Base-by-base conservation (phyloP, 1,140 invertebrate species). In the Temnothorax nylanderi region DNA sequence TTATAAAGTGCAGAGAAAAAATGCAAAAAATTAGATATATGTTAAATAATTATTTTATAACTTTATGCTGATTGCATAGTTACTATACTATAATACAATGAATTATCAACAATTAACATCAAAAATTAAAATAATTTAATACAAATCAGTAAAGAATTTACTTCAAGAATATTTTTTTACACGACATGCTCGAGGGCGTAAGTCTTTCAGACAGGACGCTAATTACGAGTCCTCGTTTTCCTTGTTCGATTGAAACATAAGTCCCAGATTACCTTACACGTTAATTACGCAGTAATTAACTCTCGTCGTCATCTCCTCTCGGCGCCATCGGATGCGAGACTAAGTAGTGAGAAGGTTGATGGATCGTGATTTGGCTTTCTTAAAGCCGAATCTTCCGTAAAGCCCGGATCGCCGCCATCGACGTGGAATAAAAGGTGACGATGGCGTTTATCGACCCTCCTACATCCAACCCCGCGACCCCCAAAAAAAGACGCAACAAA, bases 271-370 rank as follows among this genome's bases (percentile, higher is more conserved):
- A 92, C 47, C 81, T 87, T 89, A 88, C 80, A 91, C 86, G 78
- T 89, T 91, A 90, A 89, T 91, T 87, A 92, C 54, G 44, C 34
- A 51, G 77, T 90, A 91, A 89, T 91, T 91, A 91, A 90, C 77
- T 87, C 80, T 84, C 75, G 34, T 89, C 65, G 56, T 88, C 51
- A 26, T 26, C 21, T 86, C 18, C 16, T 41, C 69, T 56, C 80
- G 69, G 62, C 51, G 80, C 69, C 86, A 54, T 62, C 62, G 47
- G 32, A 75, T 77, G 56, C 47, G 51, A 71, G 18, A 32, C 69
- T 85, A 87, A 90, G 65, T 90, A 77, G 72, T 91, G 78, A 69
- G 75, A 88, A 87, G 51, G 80, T 85, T 80, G 82, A 86, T 88
- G 58, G 32, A 41, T 75, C 78, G 84, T 82, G 87, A 91, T 91